A percentile compares a stretch with the other conserved stretches of the same genome.
phyloP scores from a whole-genome alignment of 2,113 vertebrate genomes.

The Tretioscincus oriximinensis region DNA sequence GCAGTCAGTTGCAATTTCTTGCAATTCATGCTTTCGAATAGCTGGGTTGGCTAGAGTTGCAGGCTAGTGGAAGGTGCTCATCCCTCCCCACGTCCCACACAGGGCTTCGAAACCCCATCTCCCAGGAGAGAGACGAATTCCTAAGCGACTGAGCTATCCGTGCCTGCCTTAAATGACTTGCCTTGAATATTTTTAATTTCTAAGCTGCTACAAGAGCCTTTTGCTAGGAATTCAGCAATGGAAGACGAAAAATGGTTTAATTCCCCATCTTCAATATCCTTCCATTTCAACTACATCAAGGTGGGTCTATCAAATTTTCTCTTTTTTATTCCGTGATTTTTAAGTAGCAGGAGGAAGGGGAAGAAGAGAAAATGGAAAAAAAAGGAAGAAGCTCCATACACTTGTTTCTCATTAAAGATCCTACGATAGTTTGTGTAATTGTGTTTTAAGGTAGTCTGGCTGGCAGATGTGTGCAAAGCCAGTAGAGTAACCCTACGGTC shows the following conservation, averaged over 20 bases:
- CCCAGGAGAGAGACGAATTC: too few relatives aligned
- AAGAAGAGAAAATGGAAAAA: constrained; percentile 9
- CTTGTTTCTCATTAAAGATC: constrained; percentile 84
- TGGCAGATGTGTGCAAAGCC: constrained; percentile 83
- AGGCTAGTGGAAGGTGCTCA: too few relatives aligned
- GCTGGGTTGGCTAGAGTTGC: too few relatives aligned
- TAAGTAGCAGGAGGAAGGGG: constrained; percentile 33
- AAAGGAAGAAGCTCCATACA: constrained; percentile 69
- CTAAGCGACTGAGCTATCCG: too few relatives aligned
- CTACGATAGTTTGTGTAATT: constrained; percentile 81
- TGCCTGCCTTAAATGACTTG: too few relatives aligned
- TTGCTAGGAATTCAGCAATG: constrained; percentile 61
- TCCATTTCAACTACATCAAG: constrained; percentile 81
- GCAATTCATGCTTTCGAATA: too few relatives aligned
- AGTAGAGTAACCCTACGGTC: constrained; percentile 72
- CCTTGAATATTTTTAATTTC: too few relatives aligned
- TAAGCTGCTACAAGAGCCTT: too few relatives aligned
- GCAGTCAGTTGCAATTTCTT: too few relatives aligned
- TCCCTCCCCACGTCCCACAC: too few relatives aligned
- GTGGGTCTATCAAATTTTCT: constrained; percentile 76
- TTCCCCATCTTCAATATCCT: constrained; percentile 51
- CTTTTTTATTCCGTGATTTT: constrained; percentile 69
- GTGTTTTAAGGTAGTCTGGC: constrained; percentile 82
- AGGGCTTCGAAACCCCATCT: too few relatives aligned
- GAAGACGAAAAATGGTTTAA: constrained; percentile 68